A percentile compares a stretch with the other conserved stretches of the same genome.
Evolutionary conservation across 2,888 invertebrate genomes (phyloP).

Genomic region (Sminthurinus aureus): DNA sequence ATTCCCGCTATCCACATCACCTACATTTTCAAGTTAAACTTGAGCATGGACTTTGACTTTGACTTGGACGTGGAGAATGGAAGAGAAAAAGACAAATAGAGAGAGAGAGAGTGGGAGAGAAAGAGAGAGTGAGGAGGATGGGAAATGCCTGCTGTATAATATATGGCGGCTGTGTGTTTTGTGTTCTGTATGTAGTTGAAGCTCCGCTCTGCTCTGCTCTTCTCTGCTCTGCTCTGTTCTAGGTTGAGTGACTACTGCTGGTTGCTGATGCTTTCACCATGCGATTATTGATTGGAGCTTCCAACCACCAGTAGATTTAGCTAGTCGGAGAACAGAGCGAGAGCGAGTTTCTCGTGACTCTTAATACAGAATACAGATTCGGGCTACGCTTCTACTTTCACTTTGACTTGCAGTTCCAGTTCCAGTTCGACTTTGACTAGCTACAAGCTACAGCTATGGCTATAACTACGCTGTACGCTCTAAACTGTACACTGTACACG

Average conservation of each 20-base stretch:
- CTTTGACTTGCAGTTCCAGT: too few species aligned
- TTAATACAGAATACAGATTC: too few species aligned
- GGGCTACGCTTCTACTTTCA: too few species aligned
- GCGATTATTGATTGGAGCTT: slow-evolving; percentile 33
- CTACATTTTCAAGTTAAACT: background rate
- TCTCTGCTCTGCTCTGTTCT: too few species aligned
- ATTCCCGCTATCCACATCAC: background rate
- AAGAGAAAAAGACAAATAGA: background rate
- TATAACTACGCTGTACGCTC: too few species aligned
- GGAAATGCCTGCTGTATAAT: too few species aligned
- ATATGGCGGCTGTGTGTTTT: background rate
- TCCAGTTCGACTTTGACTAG: too few species aligned
- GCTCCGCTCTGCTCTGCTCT: too few species aligned
- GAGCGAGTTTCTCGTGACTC: background rate
- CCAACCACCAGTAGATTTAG: slow-evolving; percentile 39
- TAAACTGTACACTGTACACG: too few species aligned
- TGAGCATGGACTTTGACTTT: background rate
- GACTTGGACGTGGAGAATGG: background rate
- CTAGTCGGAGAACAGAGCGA: background rate
- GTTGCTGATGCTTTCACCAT: background rate
- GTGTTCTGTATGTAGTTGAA: background rate
- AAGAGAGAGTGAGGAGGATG: background rate
- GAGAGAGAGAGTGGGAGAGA: slow-evolving; percentile 14
- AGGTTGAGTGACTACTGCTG: background rate
- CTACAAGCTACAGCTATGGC: slow-evolving; percentile 11